These are phyloP conservation scores for Diachrysia chrysitis DNA, from an alignment of 2,888 invertebrate species.

Conservation along the genomic window DNA sequence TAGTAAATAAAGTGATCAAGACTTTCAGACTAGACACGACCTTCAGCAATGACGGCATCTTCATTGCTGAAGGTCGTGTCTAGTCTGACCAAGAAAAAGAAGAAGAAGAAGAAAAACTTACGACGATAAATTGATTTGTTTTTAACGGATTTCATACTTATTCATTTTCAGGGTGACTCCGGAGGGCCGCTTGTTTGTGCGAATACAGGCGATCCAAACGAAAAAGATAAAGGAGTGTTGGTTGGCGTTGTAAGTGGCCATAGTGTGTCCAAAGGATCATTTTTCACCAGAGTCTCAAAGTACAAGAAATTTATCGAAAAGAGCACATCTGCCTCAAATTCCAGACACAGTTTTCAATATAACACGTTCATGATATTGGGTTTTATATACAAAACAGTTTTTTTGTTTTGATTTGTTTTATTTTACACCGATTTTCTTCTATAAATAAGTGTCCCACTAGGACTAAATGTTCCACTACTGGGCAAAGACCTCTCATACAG, in stretches of 20 bases:
- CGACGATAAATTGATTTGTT: no score
- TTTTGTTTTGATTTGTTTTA: slow-evolving; percentile 36
- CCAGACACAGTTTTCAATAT: not conserved
- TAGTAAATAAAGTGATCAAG: no score
- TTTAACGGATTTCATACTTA: no score
- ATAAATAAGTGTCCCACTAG: not conserved
- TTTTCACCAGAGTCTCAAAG: slow-evolving; percentile 67
- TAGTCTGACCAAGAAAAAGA: no score
- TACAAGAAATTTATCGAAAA: slow-evolving; percentile 39
- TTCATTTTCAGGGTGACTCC: slow-evolving; percentile 74
- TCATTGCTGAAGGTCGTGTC: no score
- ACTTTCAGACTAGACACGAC: no score
- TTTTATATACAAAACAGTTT: slow-evolving; percentile 30
- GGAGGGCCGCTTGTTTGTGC: slow-evolving; percentile 77
- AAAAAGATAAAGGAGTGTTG: slow-evolving; percentile 62
- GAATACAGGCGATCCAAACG: slow-evolving; percentile 65
- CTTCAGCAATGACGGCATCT: no score
- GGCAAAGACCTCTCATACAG: no score
- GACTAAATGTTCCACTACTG: no score
- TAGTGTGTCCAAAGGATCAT: slow-evolving; percentile 22
- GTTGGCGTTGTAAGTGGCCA: slow-evolving; percentile 65
- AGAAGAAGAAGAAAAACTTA: no score
- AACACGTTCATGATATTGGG: slow-evolving; percentile 7
- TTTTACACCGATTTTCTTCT: slow-evolving; percentile 3
- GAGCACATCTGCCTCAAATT: not conserved